Base-by-base conservation (phyloP, 92 coral and sea anemone species). In the Phenganax marumi region DNA sequence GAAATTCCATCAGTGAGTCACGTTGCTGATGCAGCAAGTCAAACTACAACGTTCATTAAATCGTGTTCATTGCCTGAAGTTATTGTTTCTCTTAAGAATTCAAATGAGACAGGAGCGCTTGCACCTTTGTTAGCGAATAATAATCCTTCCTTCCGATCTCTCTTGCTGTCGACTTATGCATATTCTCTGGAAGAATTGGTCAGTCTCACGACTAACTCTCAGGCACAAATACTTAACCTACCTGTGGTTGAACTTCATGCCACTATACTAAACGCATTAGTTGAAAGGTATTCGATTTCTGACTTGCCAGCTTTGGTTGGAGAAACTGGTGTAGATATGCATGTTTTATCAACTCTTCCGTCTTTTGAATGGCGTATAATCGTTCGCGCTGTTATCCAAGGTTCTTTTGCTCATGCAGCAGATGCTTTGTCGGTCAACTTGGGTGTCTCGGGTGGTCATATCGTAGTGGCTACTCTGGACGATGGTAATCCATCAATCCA, bases 301-400 rank as follows among this genome's bases (percentile, higher is more conserved):
- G n/a, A 63, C 73, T 61, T 78, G 60, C 70, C 83, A n/a, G 13
- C 73, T 17, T 56, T 78, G 26, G 33, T 63, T 62, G 61, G 73
- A 6, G 64, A 43, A 49, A 49, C 72, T 17, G 83, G 83, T 17
- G 83, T 78, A 18, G 62, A 78, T 19, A 56, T 63, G 50, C 68
- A 33, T 78, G 68, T 78, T 12, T 72, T 78, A 46, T 78, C 83
- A 58, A 78, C 83, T 14, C 83, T 78, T 24, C 83, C 83, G 24
- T 78, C 83, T 78, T 78, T 78, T 78, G 83, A 78, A 63, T 78
- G 83, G 83, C 48, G 19, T 13, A 46, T 54, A 48, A 78, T 78
- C 50, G 83, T 78, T 62, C 58, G 60, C 63, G 72, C 83, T 46
- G 60, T 47, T 11, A 78, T 78, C n/a, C 43, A 43, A 78, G 47